These are phyloP conservation scores for Apis mellifera DNA, from an alignment of 1,140 invertebrate genomes.

Conservation along the genomic window Amel_HAv3.1 CM009932.2:11577001-11577500, in stretches of 20 bases:
- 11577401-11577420: background rate
- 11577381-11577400: conserved; percentile 21
- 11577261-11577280: background rate
- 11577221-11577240: conserved; percentile 45
- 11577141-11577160: conserved; percentile 31
- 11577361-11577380: conserved; percentile 30
- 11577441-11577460: background rate
- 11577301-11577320: background rate
- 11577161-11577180: background rate
- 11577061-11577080: conserved; percentile 90
- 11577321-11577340: conserved; percentile 4
- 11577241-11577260: conserved; percentile 18
- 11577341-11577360: conserved; percentile 34
- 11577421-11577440: background rate
- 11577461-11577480: background rate
- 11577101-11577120: conserved; percentile 95
- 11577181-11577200: conserved; percentile 45
- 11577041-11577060: conserved; percentile 93
- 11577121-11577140: conserved; percentile 42
- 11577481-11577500: background rate
- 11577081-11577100: conserved; percentile 95
- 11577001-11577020: conserved; percentile 93
- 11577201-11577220: conserved; percentile 13
- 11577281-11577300: background rate
- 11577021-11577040: conserved; percentile 91